Evolutionary conservation across 2,113 vertebrate genomes (phyloP).

Genomic region (Notothenia rossii): DNA sequence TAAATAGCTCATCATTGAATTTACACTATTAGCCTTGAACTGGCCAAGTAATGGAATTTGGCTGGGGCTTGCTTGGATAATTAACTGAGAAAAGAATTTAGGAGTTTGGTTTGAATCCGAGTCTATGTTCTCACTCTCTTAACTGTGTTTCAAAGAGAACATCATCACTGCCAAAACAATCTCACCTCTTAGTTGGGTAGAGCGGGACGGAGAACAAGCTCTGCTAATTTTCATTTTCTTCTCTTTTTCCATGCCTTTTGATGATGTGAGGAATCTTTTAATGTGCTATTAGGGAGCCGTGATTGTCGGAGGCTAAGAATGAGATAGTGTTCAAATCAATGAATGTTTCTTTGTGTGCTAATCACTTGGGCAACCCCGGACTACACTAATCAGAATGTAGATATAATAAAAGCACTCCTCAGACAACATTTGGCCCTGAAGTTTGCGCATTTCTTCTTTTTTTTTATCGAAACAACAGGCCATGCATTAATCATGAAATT

Average conservation of each 20-base stretch:
- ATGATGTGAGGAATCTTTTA: slow-evolving; percentile 46
- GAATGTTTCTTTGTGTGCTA: slow-evolving; percentile 47
- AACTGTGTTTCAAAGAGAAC: slow-evolving; percentile 44
- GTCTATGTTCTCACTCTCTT: slow-evolving; percentile 29
- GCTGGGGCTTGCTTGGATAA: slow-evolving; percentile 56
- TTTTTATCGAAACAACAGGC: slow-evolving; percentile 39
- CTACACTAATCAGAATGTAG: slow-evolving; percentile 49
- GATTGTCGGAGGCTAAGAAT: slow-evolving; percentile 37
- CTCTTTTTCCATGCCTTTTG: slow-evolving; percentile 35
- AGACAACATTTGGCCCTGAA: slow-evolving; percentile 46
- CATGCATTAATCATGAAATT: slow-evolving; percentile 56
- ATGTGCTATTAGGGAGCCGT: slow-evolving; percentile 37
- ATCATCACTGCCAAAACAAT: slow-evolving; percentile 6
- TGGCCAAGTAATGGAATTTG: slow-evolving; percentile 66
- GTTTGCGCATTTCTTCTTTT: slow-evolving; percentile 17
- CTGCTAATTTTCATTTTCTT: slow-evolving; percentile 33
- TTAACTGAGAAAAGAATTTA: slow-evolving; percentile 54
- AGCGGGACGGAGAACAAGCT: neutral
- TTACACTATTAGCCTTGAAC: slow-evolving; percentile 66
- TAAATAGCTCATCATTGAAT: slow-evolving; percentile 74
- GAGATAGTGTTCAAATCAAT: slow-evolving; percentile 50
- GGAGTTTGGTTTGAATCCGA: slow-evolving; percentile 38
- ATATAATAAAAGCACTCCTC: slow-evolving; percentile 35
- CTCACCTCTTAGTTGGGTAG: slow-evolving; percentile 22
- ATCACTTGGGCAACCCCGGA: slow-evolving; percentile 48